Evolutionary conservation across 2,888 invertebrate species (phyloP), one percentile per base, ranked within the genome.

Genomic region (Chaetogeoica ovagalla): DNA sequence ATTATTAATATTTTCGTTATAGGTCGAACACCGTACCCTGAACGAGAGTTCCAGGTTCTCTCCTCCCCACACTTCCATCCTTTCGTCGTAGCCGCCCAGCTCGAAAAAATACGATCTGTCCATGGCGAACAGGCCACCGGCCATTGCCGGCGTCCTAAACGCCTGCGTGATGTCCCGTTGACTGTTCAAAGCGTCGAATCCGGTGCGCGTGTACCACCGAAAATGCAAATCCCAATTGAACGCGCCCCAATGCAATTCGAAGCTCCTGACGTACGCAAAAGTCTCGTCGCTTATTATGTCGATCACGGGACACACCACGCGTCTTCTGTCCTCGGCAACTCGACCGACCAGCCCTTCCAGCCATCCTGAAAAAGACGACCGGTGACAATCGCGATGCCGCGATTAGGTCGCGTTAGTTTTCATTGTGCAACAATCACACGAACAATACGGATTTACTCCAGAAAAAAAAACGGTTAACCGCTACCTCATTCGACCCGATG

Each of bases 161-260:
- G 96, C 93, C 0, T 96, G 96, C 0, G 95, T 93, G 65, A 91
- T 90, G 84, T 65, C 84, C 83, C 83, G 84, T 82, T 86, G 69
- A 60, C 87, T 84, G 79, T 86, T 85, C 82, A 87, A 84, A 82
- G 88, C 87, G 60, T 86, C 84, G 82, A 87, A 86, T 1, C 88
- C 65, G 23, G 55, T 23, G 11, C 71, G 70, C 21, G 93, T 91
- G 83, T 94, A 91, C 94, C 94, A 94, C 39, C 94, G 89, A 85
- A 93, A 99, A 86, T 97, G 97, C 21, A 99, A 88, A 84, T 96
- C 93, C 98, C 98, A 98, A 86, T 97, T 98, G 86, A 99, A 97
- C 0, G 96, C 98, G 6, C 98, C 99, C 94, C 97, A 97, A 85
- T 98, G 97, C 70, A 97, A 91, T 86, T 98, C 98, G 83, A 96